Percentiles rank a stretch among this genome's conserved stretches.
Conservation (phyloP, 1,140 invertebrate species). For the Tetramorium alpestre region DNA sequence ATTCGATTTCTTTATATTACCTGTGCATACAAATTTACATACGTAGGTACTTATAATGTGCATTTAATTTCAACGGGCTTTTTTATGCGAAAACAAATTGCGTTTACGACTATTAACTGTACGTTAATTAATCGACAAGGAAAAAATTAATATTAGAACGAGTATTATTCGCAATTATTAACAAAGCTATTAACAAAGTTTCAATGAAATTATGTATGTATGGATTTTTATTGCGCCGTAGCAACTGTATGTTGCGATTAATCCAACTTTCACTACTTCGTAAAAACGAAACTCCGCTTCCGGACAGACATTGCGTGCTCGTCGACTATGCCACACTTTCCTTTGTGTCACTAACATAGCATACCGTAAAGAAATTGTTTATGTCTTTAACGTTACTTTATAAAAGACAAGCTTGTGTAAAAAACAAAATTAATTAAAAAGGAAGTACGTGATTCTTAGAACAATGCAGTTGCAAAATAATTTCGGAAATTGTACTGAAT, state of each 20-base stretch:
- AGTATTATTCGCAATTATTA: neutral
- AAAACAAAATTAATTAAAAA: neutral
- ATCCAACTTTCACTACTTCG: slow-evolving; percentile 49
- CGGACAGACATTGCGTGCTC: slow-evolving; percentile 37
- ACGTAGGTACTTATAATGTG: neutral
- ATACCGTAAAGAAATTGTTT: neutral
- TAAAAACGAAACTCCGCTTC: slow-evolving; percentile 50
- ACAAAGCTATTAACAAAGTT: neutral
- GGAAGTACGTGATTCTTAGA: neutral
- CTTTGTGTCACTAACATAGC: neutral
- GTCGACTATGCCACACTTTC: slow-evolving; percentile 19
- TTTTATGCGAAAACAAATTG: neutral
- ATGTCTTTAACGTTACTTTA: neutral
- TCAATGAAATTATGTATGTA: neutral
- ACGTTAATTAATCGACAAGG: neutral
- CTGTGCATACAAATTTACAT: neutral
- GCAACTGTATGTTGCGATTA: slow-evolving; percentile 18
- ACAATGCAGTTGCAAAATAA: neutral
- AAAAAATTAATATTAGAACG: neutral
- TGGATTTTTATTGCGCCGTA: slow-evolving; percentile 13
- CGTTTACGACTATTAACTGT: too few species aligned
- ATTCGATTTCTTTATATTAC: neutral
- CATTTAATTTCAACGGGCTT: neutral
- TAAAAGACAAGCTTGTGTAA: neutral
- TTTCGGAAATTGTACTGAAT: neutral